These are phyloP conservation scores for Botia kubotai DNA, from an alignment of 2,797 vertebrate species.

Conservation along the genomic window DNA sequence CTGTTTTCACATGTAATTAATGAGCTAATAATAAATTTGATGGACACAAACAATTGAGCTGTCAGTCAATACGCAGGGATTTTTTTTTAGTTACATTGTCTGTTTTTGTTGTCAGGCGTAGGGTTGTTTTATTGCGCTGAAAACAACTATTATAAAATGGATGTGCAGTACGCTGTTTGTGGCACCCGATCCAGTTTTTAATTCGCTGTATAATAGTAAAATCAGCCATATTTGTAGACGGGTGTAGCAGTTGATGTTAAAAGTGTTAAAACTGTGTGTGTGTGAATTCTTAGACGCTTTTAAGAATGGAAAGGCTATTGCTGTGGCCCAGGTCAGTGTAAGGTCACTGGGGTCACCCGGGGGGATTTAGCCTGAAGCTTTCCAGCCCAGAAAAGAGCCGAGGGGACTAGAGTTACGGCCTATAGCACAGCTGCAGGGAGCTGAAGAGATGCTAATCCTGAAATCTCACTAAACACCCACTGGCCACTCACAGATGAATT, in stretches of 20 bases:
- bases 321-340: conserved; percentile 65
- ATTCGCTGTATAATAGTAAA: neutral
- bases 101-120: neutral
- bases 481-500: conserved; percentile 9
- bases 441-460: conserved; percentile 36
- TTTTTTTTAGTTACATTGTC: neutral
- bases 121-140: neutral
- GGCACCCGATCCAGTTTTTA: too few species aligned
- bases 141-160: neutral
- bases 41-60: neutral
- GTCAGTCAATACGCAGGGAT: conserved; percentile 25
- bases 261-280: neutral
- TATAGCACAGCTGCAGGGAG: conserved; percentile 29
- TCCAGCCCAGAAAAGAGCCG: conserved; percentile 68
- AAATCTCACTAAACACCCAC: conserved; percentile 21
- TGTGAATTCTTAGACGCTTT: neutral
- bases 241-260: neutral
- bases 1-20: conserved; percentile 37
- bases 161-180: too few species aligned
- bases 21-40: conserved; percentile 18
- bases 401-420: conserved; percentile 62
- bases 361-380: conserved; percentile 70
- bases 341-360: conserved; percentile 72
- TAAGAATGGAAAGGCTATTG: conserved; percentile 56
- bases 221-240: neutral